Evolutionary conservation across 1,140 invertebrate species (phyloP).

Genomic region (Camponotus pennsylvanicus): DNA sequence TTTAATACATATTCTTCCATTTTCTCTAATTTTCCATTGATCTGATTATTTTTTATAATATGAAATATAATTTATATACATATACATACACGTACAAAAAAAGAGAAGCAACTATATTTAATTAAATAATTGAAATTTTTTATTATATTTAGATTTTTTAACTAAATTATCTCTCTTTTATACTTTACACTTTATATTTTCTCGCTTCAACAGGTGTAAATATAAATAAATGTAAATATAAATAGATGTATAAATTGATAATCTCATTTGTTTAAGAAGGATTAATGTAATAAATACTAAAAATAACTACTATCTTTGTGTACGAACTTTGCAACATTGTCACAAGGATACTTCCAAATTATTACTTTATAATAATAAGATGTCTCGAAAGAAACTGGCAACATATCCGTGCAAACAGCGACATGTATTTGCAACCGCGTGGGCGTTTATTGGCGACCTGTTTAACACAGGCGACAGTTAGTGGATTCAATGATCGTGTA

Average conservation of each 20-base stretch:
- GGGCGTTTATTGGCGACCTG: slow-evolving; percentile 76
- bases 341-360: slow-evolving; percentile 27
- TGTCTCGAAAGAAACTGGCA: slow-evolving; percentile 47
- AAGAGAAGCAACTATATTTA: too few species aligned
- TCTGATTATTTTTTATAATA: slow-evolving; percentile 1
- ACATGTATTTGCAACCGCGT: slow-evolving; percentile 66
- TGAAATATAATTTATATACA: too few species aligned
- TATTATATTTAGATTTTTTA: too few species aligned
- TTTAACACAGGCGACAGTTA: slow-evolving; percentile 74
- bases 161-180: too few species aligned
- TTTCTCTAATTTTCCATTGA: background rate
- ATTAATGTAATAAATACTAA: slow-evolving; percentile 1
- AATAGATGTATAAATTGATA: too few species aligned
- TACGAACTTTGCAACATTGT: background rate
- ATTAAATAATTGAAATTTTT: too few species aligned
- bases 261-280: background rate
- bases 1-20: background rate
- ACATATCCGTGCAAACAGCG: slow-evolving; percentile 44
- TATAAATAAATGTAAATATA: too few species aligned
- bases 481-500: slow-evolving; percentile 75
- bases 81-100: too few species aligned
- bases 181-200: too few species aligned
- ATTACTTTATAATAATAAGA: slow-evolving; percentile 56
- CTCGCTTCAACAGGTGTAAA: too few species aligned
- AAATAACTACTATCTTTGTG: slow-evolving; percentile 5